Conservation (phyloP, 2,888 invertebrate species). For the Chymomyza caudatula region DNA sequence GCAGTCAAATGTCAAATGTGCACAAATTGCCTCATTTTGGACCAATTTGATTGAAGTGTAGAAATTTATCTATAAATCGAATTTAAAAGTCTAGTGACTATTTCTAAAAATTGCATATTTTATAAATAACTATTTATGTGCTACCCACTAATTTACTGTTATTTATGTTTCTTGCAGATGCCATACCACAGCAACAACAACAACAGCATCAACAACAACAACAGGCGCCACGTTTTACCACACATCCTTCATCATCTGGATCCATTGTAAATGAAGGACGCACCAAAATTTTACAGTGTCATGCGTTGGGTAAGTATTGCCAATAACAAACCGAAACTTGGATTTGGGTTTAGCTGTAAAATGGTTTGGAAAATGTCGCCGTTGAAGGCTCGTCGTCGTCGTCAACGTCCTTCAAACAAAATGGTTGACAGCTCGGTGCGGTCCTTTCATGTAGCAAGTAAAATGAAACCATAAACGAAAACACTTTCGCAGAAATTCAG, state of each 20-base stretch:
- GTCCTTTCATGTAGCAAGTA: conserved; percentile 41
- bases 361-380: neutral
- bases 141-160: neutral
- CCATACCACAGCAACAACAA: conserved; percentile 23
- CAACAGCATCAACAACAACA: conserved; percentile 59
- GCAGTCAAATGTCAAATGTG: too few relatives aligned
- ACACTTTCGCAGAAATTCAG: conserved; percentile 30
- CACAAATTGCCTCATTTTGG: too few relatives aligned
- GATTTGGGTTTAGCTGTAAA: neutral
- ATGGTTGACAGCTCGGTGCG: conserved; percentile 40
- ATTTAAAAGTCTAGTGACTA: too few relatives aligned
- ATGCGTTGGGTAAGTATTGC: conserved; percentile 87
- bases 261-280: conserved; percentile 92
- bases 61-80: too few relatives aligned
- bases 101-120: too few relatives aligned
- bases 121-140: too few relatives aligned
- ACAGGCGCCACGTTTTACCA: conserved; percentile 92
- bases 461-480: conserved; percentile 66
- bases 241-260: conserved; percentile 90
- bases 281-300: conserved; percentile 94
- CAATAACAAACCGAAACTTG: neutral
- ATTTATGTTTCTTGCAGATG: conserved; percentile 40
- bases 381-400: neutral
- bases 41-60: too few relatives aligned
- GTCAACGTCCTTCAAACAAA: conserved; percentile 42